Evolutionary conservation across 2,797 vertebrate genomes (phyloP), one percentile per base, ranked within the genome.

Genomic region (Dromococcyx pavoninus): DNA sequence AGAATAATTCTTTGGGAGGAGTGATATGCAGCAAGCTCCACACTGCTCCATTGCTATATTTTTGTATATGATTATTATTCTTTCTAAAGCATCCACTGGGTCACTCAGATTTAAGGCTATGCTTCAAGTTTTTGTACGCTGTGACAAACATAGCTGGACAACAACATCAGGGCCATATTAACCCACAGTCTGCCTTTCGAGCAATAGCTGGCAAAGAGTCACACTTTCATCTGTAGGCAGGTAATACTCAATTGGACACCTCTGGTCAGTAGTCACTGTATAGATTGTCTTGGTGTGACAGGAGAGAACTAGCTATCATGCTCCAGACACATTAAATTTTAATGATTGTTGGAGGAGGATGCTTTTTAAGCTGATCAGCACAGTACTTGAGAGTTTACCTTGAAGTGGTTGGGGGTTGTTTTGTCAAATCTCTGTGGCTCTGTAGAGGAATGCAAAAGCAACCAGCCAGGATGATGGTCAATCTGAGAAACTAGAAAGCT

Each of bases 151-250:
- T 8, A 22, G 23, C 21, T 48, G 50, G 32, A 61, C 18, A 46
- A 14, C 3, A 17, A 7, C 4, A 13, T 13, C 5, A 56, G 32
- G 39, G 16, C 23, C 9, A 0, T 17, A 28, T 27, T 18, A 25
- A 12, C 25, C 21, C 17, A 9, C 6, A 33, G 27, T 13, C 32
- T 60, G 33, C 32, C 39, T 73, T 81, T 28, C 0, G 5, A 65
- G 17, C 14, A 60, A 79, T 39, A 64, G n/a, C 23, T 44, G 65
- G 11, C 25, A 27, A 62, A 46, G 3, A 27, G 8, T 21, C 28
- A 21, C 1, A 2, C 21, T 76, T 22, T 13, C 8, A 0, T 33
- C 53, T 75, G 23, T 17, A 39, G 53, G 5, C 30, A 67, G 44
- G 32, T 75, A 50, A 76, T 13, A 16, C 22, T 33, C 28, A 25